These are phyloP conservation scores for Melanostigma gelatinosum DNA, from an alignment of 2,113 vertebrate species.

Conservation along the genomic window DNA sequence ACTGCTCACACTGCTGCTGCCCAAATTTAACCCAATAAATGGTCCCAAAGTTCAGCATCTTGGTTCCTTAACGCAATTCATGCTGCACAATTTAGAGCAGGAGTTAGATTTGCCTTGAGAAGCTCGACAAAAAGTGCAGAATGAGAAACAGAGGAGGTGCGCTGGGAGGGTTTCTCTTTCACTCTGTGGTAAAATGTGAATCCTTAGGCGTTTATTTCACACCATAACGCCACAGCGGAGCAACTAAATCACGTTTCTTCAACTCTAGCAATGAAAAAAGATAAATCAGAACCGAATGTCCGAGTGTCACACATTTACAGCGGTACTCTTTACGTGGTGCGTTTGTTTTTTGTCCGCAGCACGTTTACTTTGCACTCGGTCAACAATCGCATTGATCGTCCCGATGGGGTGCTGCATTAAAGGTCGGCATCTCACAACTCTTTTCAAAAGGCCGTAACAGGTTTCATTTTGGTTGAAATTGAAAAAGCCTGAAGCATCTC, in stretches of 20 bases:
- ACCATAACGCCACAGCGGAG: slow-evolving; percentile 1
- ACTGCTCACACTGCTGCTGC: slow-evolving; percentile 13
- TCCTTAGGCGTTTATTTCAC: slow-evolving; percentile 37
- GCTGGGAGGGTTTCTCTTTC: slow-evolving; percentile 37
- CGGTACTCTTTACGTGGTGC: slow-evolving; percentile 1
- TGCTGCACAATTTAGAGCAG: not conserved
- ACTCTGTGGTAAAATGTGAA: slow-evolving; percentile 36
- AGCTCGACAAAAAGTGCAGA: slow-evolving; percentile 23
- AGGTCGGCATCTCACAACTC: not conserved
- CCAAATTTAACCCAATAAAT: not conserved
- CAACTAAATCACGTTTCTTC: slow-evolving; percentile 29
- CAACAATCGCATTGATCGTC: slow-evolving; percentile 7
- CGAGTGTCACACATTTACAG: slow-evolving; percentile 1
- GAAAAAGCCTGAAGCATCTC: slow-evolving; percentile 1
- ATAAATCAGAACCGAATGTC: slow-evolving; percentile 23
- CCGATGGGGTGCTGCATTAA: not conserved
- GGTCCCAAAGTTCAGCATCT: not conserved
- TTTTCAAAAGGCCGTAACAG: not conserved
- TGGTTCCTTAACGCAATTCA: not conserved
- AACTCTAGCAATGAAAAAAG: slow-evolving; percentile 30
- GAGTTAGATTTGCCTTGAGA: slow-evolving; percentile 33
- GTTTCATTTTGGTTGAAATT: slow-evolving; percentile 1
- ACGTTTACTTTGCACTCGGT: not conserved
- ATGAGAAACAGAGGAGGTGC: slow-evolving; percentile 19
- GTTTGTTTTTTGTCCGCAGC: slow-evolving; percentile 10